Evolutionary conservation across 2,797 vertebrate species (phyloP), one percentile per base, ranked within the genome.

Genomic region (Girardinus metallicus): DNA sequence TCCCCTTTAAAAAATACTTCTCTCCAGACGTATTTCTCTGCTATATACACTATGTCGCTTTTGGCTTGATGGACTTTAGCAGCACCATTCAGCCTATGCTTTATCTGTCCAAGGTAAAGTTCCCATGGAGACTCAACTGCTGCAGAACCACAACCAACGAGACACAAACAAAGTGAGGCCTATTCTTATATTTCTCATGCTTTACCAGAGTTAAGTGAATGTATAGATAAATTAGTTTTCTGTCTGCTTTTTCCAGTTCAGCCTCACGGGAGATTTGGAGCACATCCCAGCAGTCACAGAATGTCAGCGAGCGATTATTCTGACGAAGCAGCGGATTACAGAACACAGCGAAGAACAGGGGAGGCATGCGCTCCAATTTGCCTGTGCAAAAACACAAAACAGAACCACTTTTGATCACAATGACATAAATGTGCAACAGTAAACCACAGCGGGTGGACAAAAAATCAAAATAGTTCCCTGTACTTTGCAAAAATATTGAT

Each of bases 51-150:
- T 95, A 95, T 1, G 2, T 96, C 0, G 94, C 94, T 0, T 96
- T 96, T 4, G 93, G 94, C 53, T 84, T 96, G 88, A 95, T 96
- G 95, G 94, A 96, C 91, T 93, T 96, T 77, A 96, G 96, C 86
- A 96, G 96, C 92, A 96, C 90, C 92, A 95, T 96, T 75, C 96
- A 96, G 85, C 96, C 96, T 0, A 68, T 95, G 86, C 94, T 96
- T 13, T 96, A 96, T 71, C 89, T 96, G 79, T 96, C 93, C 26
- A 95, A 90, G 64, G 92, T 91, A 36, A 94, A 92, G 70, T 46
- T 91, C 44, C 83, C 78, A 0, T 66, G 78, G 43, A 78, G 76
- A 51, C 41, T 81, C 4, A 53, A 21, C 83, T 92, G 88, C 77
- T 93, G 85, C 74, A 86, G 44, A 29, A 49, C 43, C 10, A 34